Evolutionary conservation across 2,113 vertebrate species (phyloP).

Genomic region (Clarias gariepinus): DNA sequence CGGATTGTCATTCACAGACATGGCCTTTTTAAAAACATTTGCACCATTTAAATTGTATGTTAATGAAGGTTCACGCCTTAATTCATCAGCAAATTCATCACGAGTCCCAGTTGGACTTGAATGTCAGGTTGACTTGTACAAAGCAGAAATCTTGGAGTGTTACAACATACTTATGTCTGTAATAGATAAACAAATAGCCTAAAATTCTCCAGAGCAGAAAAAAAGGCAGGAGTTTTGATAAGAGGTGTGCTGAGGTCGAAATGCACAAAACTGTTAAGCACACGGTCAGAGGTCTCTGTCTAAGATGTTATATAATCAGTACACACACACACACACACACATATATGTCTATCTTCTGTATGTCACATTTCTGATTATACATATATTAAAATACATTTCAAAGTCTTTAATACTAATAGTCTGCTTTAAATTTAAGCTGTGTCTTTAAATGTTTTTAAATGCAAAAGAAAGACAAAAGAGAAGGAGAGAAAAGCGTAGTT

Average conservation of each 20-base stretch:
- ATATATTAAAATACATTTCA: no score
- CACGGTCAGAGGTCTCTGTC: not conserved
- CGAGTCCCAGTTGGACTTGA: no score
- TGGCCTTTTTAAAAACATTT: no score
- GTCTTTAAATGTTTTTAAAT: not conserved
- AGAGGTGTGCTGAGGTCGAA: not conserved
- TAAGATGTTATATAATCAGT: not conserved
- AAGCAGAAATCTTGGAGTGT: not conserved
- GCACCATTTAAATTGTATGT: no score
- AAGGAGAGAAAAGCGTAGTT: constrained; percentile 37
- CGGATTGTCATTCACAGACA: no score
- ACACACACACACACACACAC: no score
- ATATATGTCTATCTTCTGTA: no score
- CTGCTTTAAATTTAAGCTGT: not conserved
- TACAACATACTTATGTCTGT: not conserved
- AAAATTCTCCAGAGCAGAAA: not conserved
- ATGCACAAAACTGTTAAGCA: not conserved
- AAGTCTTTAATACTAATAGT: no score
- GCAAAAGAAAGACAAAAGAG: not conserved
- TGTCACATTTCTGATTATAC: no score
- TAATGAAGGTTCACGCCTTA: no score
- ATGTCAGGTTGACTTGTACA: not conserved
- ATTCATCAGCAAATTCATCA: no score
- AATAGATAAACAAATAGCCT: constrained; percentile 12
- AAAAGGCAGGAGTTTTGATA: not conserved